Percentiles rank a stretch among this genome's conserved stretches.
These are phyloP conservation scores for Cordylochernes scorpioides DNA, from an alignment of 2,888 invertebrate genomes.

Conservation along the genomic window DNA sequence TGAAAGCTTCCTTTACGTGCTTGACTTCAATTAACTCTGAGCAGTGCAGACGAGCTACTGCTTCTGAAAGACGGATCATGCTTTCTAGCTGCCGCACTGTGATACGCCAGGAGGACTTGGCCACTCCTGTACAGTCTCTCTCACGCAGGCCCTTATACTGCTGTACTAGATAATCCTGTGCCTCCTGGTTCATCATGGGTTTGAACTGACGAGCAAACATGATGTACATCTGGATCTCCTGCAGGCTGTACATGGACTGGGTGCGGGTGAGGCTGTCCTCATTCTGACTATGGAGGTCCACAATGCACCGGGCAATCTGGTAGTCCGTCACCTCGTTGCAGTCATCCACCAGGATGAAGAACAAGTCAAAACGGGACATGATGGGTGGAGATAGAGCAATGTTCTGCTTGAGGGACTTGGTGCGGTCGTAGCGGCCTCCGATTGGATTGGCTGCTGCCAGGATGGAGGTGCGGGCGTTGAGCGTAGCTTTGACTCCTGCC, in stretches of 20 bases:
- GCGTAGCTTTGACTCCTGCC: slow-evolving; percentile 29
- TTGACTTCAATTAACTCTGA: slow-evolving; percentile 54
- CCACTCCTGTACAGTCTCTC: slow-evolving; percentile 35
- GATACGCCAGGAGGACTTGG: slow-evolving; percentile 67
- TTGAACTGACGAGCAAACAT: slow-evolving; percentile 86
- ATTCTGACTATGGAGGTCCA: slow-evolving; percentile 68
- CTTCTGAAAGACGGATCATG: slow-evolving; percentile 84
- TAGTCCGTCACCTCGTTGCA: slow-evolving; percentile 69
- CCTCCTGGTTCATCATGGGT: slow-evolving; percentile 41
- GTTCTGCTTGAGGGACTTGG: slow-evolving; percentile 79
- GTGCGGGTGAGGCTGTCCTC: slow-evolving; percentile 29
- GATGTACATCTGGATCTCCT: slow-evolving; percentile 80
- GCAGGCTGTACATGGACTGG: slow-evolving; percentile 57
- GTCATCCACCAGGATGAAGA: slow-evolving; percentile 92
- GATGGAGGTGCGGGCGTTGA: slow-evolving; percentile 90
- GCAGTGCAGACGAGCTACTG: slow-evolving; percentile 84
- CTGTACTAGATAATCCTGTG: slow-evolving; percentile 52
- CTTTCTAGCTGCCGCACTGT: slow-evolving; percentile 87
- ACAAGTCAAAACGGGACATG: slow-evolving; percentile 94
- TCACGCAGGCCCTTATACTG: slow-evolving; percentile 64
- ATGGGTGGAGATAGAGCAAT: slow-evolving; percentile 78
- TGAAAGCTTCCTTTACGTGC: slow-evolving; percentile 73
- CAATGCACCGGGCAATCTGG: slow-evolving; percentile 80
- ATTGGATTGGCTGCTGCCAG: slow-evolving; percentile 94
- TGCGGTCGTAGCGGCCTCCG: slow-evolving; percentile 81